Base-by-base conservation (phyloP, 2,797 vertebrate species). In the Neosalanx taihuensis region DNA sequence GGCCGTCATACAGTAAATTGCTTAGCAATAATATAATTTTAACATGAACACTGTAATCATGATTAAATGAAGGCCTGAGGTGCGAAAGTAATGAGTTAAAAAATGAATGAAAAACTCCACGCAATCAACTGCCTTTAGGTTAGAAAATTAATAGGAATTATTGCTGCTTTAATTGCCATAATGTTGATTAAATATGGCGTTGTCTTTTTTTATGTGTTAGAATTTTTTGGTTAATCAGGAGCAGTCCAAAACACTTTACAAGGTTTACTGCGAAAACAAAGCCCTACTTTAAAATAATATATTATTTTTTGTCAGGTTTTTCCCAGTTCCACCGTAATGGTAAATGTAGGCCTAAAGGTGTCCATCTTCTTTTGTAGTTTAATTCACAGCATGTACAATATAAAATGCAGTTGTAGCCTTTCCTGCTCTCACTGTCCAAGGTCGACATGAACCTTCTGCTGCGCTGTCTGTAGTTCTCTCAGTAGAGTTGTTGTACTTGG, bases 141-240 rank as follows among this genome's bases (percentile, higher is more conserved):
- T 23, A 59, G 5, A 58, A n/a, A 23, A n/a, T 72, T 73, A 53
- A 75, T 73, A 84, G 80, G 71, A 82, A 80, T 82, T 79, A 74
- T 78, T 79, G 75, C 75, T 77, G 73, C 73, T 79, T 76, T 78
- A 83, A 82, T 82, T 79, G 70, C 80, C 31, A 23, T 76, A 82
- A 73, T 77, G 73, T 79, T 82, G 76, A 81, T 82, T 79, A 78
- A 75, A 82, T 77, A 77, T 76, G 75, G 74, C 81, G 75, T 81
- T 79, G 77, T 79, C 73, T 72, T 79, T 79, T 75, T 60, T 69
- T 76, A 82, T 79, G 73, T 77, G 64, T 64, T 65, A 53, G 63
- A 74, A 82, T 79, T 72, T 76, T 61, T 62, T 49, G 1, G 6
- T 17, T 65, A 26, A 53, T 53, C 13, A 30, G 31, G 13, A 12